Percentiles rank a stretch among this genome's conserved stretches.
Conservation (phyloP, 2,113 vertebrate genomes). For the Nothobranchius kuhntae region DNA sequence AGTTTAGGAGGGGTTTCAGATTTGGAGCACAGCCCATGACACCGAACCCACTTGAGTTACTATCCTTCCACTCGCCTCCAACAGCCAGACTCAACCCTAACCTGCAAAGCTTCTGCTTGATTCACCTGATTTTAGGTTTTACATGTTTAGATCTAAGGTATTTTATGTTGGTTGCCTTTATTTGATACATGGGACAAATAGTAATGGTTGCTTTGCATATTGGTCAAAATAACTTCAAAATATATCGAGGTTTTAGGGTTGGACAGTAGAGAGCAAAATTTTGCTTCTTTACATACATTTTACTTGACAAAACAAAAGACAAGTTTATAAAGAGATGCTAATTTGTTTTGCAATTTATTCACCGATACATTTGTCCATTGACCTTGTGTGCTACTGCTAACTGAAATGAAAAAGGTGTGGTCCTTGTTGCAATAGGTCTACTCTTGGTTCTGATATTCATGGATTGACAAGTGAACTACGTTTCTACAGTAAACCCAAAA, state of each 20-base stretch:
- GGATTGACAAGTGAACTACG: no score
- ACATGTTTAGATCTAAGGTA: no score
- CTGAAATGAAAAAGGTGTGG: not conserved
- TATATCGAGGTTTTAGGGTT: no score
- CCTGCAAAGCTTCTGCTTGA: not conserved
- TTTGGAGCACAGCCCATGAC: conserved; percentile 51
- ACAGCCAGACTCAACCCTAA: conserved; percentile 33
- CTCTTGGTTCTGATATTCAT: no score
- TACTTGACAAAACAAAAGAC: not conserved
- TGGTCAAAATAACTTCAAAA: no score
- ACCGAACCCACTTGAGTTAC: conserved; percentile 43
- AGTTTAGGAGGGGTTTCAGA: conserved; percentile 57
- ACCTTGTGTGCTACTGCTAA: not conserved
- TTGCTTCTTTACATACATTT: not conserved
- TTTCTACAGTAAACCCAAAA: no score
- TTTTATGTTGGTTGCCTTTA: no score
- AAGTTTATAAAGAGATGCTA: not conserved
- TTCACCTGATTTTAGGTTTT: not conserved
- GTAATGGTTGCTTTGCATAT: no score
- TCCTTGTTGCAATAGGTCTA: not conserved
- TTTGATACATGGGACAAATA: no score
- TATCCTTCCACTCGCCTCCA: conserved; percentile 38
- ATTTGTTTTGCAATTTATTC: not conserved
- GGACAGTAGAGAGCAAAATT: no score
- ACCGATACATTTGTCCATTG: not conserved